A percentile compares a stretch with the other conserved stretches of the same genome.
phyloP scores from a whole-genome alignment of 2,888 invertebrate genomes.

The Heliconius cydno region DNA sequence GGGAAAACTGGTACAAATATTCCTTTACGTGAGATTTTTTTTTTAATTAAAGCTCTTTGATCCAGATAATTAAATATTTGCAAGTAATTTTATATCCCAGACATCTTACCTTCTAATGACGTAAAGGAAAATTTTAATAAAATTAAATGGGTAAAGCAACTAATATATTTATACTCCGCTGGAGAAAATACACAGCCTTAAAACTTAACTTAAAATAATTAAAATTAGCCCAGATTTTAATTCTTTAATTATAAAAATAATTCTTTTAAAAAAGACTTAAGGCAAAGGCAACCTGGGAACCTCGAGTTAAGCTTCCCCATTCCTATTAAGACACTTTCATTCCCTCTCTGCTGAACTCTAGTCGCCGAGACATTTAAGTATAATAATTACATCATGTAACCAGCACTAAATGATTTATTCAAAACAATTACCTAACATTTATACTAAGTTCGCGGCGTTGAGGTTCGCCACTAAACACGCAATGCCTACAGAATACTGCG shows the following conservation, averaged over 20 bases:
- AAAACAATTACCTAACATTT: too few species aligned
- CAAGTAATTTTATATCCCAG: background rate
- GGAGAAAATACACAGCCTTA: background rate
- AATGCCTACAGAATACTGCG: too few species aligned
- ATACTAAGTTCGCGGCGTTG: too few species aligned
- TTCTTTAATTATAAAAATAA: too few species aligned
- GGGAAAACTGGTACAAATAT: background rate
- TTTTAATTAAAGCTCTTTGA: background rate
- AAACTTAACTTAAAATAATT: background rate
- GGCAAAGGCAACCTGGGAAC: too few species aligned
- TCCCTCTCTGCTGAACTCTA: too few species aligned
- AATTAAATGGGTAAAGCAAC: background rate
- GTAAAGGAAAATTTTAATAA: background rate
- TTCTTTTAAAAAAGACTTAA: background rate
- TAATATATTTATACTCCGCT: background rate
- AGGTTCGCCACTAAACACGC: too few species aligned
- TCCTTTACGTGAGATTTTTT: background rate
- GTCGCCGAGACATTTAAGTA: too few species aligned
- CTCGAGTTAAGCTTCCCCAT: too few species aligned
- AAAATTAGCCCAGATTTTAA: background rate
- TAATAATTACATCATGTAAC: too few species aligned
- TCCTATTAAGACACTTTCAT: too few species aligned
- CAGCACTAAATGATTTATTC: too few species aligned
- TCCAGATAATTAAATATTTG: background rate
- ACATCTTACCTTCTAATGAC: slow-evolving; percentile 5